Conservation (phyloP, 2,888 invertebrate genomes). For the Diarsia rubi region DNA sequence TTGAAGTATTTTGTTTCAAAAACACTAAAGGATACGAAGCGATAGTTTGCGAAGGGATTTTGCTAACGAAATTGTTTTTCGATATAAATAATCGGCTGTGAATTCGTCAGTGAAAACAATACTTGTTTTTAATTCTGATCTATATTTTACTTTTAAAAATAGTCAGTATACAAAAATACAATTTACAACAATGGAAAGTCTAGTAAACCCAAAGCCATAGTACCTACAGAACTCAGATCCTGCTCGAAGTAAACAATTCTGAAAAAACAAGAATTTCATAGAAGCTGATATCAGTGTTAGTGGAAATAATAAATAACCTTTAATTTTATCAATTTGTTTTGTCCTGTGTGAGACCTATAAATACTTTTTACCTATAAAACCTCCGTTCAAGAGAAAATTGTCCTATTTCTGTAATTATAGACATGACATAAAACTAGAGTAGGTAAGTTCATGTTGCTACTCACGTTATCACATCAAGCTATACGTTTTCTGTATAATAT, state of each 20-base stretch:
- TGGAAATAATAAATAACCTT: too few relatives aligned
- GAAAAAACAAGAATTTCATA: background rate
- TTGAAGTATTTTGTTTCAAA: background rate
- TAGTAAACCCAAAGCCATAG: background rate
- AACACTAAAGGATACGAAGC: background rate
- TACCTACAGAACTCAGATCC: too few relatives aligned
- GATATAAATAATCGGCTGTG: constrained; percentile 10
- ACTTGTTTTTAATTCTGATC: background rate
- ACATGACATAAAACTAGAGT: background rate
- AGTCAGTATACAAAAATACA: background rate
- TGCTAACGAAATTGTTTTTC: constrained; percentile 24
- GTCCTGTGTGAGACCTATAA: too few relatives aligned
- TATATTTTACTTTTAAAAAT: background rate
- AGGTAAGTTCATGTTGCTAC: background rate
- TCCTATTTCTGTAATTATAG: background rate
- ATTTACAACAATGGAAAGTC: background rate
- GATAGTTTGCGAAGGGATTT: constrained; percentile 13
- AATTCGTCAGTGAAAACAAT: background rate
- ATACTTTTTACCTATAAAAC: too few relatives aligned
- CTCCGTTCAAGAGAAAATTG: background rate
- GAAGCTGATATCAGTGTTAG: background rate
- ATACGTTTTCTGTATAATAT: too few relatives aligned
- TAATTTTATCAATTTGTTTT: too few relatives aligned
- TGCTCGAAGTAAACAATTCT: background rate
- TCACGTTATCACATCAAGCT: too few relatives aligned